Base-by-base conservation (phyloP, 30 jellyfish, hydroid and myxozoan genomes). In the Hydra vulgaris region DNA sequence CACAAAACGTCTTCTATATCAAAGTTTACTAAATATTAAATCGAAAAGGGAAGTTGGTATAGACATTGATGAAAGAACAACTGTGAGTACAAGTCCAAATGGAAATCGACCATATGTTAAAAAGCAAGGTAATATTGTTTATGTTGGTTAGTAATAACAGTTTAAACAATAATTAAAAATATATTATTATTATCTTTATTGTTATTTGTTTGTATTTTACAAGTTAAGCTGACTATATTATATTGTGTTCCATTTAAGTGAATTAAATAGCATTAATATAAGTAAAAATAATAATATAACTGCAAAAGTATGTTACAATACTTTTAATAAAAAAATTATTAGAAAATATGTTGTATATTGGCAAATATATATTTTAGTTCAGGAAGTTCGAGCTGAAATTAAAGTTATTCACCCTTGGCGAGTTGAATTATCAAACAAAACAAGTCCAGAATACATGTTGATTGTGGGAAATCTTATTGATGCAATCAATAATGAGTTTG, bases 381-480 rank as follows among this genome's bases (percentile, higher is more conserved):
- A 61, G 69, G 85, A 78, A 1, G 79, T 78, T 16, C 53, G 69
- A 78, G 77, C 66, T 23, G 70, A 61, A 54, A 53, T 78, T 4
- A 54, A 53, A 61, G 53, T 78, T 53, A 53, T 53, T 54, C 85
- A 61, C 20, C 70, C 27, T 23, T 90, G 95, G 95, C 83, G 86
- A 24, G 94, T 78, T 18, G 84, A 83, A 70, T 40, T 90, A 80
- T 66, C 85, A 25, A 82, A 82, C 70, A 79, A 61, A 20, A 80
- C 84, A 74, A 66, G 88, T 0, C 95, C 95, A 25, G 89, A 90
- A 27, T 82, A 66, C 68, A 77, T 84, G 21, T 80, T 86, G 52
- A 88, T 84, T 27, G 92, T 80, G 72, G 96, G 96, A 15, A 89
- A 89, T 85, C 76, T 90, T 73, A 72, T 86, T 25, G 95, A 85